These are phyloP conservation scores for Paedocypris sp. DNA, from an alignment of 2,113 vertebrate species.

Conservation along the genomic window DNA sequence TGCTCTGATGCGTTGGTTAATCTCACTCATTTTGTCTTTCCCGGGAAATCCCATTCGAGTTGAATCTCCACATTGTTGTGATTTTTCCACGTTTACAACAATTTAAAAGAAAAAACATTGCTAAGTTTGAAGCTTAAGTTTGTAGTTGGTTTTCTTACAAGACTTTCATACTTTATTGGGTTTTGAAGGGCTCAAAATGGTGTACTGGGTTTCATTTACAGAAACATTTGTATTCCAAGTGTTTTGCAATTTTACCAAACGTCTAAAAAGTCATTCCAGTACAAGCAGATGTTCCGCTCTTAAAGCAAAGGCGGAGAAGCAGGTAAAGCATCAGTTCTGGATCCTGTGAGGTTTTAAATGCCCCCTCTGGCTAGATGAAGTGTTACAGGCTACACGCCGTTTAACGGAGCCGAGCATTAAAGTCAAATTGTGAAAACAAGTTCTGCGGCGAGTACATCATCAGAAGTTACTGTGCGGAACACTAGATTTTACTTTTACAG, in stretches of 20 bases:
- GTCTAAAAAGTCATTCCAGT: neutral
- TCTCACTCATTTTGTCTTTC: no score
- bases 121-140: no score
- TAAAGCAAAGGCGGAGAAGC: constrained; percentile 1
- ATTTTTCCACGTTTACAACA: no score
- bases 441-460: constrained; percentile 7
- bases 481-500: constrained; percentile 19
- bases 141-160: no score
- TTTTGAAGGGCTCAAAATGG: no score
- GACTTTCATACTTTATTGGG: no score
- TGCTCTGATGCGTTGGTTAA: no score
- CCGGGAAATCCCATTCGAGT: no score
- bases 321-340: constrained; percentile 1
- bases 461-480: constrained; percentile 12
- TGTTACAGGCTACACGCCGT: constrained; percentile 23
- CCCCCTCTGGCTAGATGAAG: constrained; percentile 25
- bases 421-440: constrained; percentile 17
- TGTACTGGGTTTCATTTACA: neutral
- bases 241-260: neutral
- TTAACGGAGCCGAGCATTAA: constrained; percentile 33
- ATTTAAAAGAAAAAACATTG: no score
- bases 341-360: constrained; percentile 24
- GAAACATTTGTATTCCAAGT: neutral
- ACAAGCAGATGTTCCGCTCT: neutral
- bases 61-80: no score